These are phyloP conservation scores for Callopanchax toddi DNA, from an alignment of 2,113 vertebrate genomes.

Conservation along the genomic window DNA sequence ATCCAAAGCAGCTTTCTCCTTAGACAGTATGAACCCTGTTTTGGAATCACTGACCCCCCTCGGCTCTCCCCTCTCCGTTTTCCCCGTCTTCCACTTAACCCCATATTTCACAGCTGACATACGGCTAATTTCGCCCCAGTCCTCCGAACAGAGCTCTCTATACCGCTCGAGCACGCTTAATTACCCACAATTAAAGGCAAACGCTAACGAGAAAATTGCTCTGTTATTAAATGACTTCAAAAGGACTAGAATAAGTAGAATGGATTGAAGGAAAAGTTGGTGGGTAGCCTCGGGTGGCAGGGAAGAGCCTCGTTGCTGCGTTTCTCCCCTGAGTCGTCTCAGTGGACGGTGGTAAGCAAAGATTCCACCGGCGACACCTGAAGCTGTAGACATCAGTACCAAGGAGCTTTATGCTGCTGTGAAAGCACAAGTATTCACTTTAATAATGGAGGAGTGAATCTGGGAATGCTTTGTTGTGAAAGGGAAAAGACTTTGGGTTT, in stretches of 20 bases:
- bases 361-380: conserved; percentile 55
- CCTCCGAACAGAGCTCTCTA: conserved; percentile 69
- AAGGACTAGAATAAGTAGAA: conserved; percentile 73
- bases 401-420: conserved; percentile 42
- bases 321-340: conserved; percentile 51
- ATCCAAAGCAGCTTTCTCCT: conserved; percentile 43
- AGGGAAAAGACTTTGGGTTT: conserved; percentile 9
- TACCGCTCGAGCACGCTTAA: conserved; percentile 79
- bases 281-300: conserved; percentile 51
- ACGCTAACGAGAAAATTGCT: conserved; percentile 82
- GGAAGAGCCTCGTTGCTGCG: conserved; percentile 45
- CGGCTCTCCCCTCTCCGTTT: conserved; percentile 48
- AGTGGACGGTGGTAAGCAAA: conserved; percentile 60
- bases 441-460: conserved; percentile 33
- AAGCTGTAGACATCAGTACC: conserved; percentile 59
- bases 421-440: conserved; percentile 42
- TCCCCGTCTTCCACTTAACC: conserved; percentile 79
- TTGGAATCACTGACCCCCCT: conserved; percentile 70
- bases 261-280: conserved; percentile 72
- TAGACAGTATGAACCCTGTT: conserved; percentile 57
- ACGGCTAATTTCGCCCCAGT: conserved; percentile 78
- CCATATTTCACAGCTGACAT: conserved; percentile 83
- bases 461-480: conserved; percentile 33
- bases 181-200: conserved; percentile 84
- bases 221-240: conserved; percentile 81